Evolutionary conservation across 2,888 invertebrate species (phyloP).

Genomic region (Himalopsyche kuldschensis): DNA sequence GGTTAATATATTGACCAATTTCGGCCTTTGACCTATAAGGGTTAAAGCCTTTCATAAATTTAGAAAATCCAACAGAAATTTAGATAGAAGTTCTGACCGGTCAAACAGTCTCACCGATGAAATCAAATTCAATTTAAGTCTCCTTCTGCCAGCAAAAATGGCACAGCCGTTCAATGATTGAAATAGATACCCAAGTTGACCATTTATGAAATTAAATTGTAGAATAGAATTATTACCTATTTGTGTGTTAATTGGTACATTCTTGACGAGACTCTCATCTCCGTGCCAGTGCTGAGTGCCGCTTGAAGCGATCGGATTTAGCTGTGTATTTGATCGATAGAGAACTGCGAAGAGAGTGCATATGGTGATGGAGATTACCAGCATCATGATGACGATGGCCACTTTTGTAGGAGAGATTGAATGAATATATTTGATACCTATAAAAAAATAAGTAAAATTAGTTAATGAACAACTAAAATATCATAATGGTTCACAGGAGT

Average conservation of each 20-base stretch:
- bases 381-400: not conserved
- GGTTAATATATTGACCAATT: too few relatives aligned
- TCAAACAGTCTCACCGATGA: too few relatives aligned
- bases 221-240: slow-evolving; percentile 45
- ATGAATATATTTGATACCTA: slow-evolving; percentile 19
- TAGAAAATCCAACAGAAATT: too few relatives aligned
- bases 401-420: not conserved
- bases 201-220: not conserved
- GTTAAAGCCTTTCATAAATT: too few relatives aligned
- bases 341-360: not conserved
- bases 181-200: not conserved
- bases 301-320: not conserved
- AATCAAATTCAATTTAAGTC: too few relatives aligned
- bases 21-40: too few relatives aligned
- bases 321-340: not conserved
- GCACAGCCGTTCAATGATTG: too few relatives aligned
- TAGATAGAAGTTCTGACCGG: too few relatives aligned
- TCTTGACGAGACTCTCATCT: slow-evolving; percentile 48
- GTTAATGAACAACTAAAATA: too few relatives aligned
- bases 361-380: not conserved
- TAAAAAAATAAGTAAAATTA: not conserved
- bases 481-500: too few relatives aligned
- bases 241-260: slow-evolving; percentile 52
- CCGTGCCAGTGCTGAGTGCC: slow-evolving; percentile 35
- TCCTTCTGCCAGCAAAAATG: too few relatives aligned